phyloP scores from a whole-genome alignment of 2,797 vertebrate genomes.

The Hyperoplus lanceolatus region DNA sequence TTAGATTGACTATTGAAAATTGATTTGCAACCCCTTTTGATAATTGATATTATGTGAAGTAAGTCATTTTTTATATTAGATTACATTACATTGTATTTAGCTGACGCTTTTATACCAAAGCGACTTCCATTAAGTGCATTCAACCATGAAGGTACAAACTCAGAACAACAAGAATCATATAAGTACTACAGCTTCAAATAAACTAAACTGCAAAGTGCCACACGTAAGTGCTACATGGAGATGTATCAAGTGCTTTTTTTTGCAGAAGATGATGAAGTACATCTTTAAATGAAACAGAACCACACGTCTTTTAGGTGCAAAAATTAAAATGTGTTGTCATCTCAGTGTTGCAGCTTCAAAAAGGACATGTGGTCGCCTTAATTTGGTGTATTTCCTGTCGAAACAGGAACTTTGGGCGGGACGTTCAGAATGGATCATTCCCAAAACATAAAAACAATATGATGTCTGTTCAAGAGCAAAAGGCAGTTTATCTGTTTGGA shows the following conservation, averaged over 20 bases:
- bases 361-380: neutral
- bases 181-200: too few relatives aligned
- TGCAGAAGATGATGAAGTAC: neutral
- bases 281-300: neutral
- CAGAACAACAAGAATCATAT: too few relatives aligned
- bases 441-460: neutral
- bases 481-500: neutral
- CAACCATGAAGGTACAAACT: too few relatives aligned
- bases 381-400: conserved; percentile 15
- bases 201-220: too few relatives aligned
- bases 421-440: neutral
- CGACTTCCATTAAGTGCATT: too few relatives aligned
- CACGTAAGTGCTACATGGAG: too few relatives aligned
- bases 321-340: neutral
- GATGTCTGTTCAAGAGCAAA: neutral
- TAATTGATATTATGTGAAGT: neutral
- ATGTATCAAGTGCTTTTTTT: too few relatives aligned
- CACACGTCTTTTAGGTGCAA: neutral
- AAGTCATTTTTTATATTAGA: neutral
- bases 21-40: neutral
- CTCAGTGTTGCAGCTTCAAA: neutral
- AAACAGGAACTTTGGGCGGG: neutral
- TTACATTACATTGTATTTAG: too few relatives aligned
- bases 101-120: too few relatives aligned
- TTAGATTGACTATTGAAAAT: neutral